Evolutionary conservation across 2,113 vertebrate species (phyloP), one percentile per base, ranked within the genome.

Genomic region (Embiotoca jacksoni): DNA sequence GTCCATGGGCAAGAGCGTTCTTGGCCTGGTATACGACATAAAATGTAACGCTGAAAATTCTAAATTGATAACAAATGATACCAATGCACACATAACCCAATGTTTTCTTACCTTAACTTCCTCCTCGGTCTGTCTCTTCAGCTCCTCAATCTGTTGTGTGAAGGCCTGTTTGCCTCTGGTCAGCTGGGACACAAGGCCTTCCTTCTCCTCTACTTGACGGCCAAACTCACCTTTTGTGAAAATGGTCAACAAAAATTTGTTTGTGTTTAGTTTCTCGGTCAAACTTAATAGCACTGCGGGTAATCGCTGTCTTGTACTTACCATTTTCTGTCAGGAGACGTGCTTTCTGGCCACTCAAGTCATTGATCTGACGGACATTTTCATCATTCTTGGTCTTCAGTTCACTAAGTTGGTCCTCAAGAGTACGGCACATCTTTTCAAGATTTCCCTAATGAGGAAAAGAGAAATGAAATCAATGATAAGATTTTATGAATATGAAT

Each of bases 181-280:
- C 77, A 97, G 88, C 71, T 97, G 96, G 78, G 96, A 96, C 60
- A 96, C 92, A 37, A 96, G 83, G 58, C 94, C 89, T 58, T 97
- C 96, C 69, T 95, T 97, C 89, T 97, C 96, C 54, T 97, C 96
- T 59, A 96, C 66, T 83, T 96, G 94, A 56, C 94, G 94, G 2
- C 94, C 78, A 78, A 93, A 94, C 90, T 96, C 96, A 83, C 95
- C 90, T 91, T 78, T 53, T 61, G 53, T 69, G 32, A 56, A 39
- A 66, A 52, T 0, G 6, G 0, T 41, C 14, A 75, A 23, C 33
- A 39, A 7, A 62, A 4, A 23, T 67, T 47, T 54, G 56, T 55
- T 54, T 55, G 37, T 54, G 37, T 62, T 55, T 37, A 49, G 16
- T 46, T 61, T 61, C 8, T 8, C 50, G 9, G 32, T 16, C 2